Base-by-base conservation (phyloP, 2,113 vertebrate species). In the Ophiodon elongatus region DNA sequence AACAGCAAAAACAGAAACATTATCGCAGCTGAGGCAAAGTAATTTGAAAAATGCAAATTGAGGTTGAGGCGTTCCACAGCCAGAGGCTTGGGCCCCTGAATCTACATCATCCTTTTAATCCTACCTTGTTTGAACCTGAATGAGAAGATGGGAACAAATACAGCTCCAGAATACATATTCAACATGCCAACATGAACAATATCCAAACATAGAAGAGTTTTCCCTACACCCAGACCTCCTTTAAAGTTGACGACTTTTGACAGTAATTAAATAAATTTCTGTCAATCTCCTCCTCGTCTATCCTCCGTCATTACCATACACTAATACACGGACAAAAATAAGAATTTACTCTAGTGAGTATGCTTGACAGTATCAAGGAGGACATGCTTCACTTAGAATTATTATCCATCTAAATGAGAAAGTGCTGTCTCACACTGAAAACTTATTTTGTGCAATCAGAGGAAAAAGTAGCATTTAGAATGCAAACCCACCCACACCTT, bases 11-110 rank as follows among this genome's bases (percentile, higher is more conserved):
- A 33, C 17, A 19, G 35, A 62, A 60, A 27, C 25, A 2, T 25
- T 41, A 11, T 11, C 9, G 3, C 23, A 21, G 41, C 10, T 37
- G 8, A 41, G 33, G 11, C 14, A 21, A 75, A 88, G 52, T 56
- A 3, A 76, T 76, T 59, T n/a, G 19, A 56, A 70, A 80, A 2
- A 65, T 73, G 62, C 62, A 73, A 83, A 85, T 66, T 56, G 19
- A 60, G 41, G 33, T 56, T 80, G 57, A 33, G 2, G 3, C 11
- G 70, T 71, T 56, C 19, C 19, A 27, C 19, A 63, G 14, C 23
- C 17, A 63, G 7, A 69, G 54, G 59, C 8, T 13, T 37, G 2
- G 11, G 25, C 35, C 25, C 33, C 10, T 66, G 47, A 65, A 67
- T 29, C 31, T 9, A n/a, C 7, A 41, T 64, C 19, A 37, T 62